Evolutionary conservation across 92 coral and sea anemone genomes (phyloP), one percentile per base, ranked within the genome.

Genomic region (Virgularia gustaviana): DNA sequence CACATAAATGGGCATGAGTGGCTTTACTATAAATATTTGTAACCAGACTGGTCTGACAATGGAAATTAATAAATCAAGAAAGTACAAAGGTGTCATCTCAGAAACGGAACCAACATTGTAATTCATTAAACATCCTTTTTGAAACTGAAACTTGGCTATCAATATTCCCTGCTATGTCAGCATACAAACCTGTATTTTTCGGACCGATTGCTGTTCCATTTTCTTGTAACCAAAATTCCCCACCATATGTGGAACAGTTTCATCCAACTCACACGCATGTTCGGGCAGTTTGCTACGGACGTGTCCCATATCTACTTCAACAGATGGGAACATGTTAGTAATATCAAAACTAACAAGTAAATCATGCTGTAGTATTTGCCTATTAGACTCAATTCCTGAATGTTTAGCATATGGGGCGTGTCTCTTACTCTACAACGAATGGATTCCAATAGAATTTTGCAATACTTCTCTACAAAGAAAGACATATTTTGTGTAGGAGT

Each of bases 171-270:
- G n/a, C n/a, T n/a, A n/a, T n/a, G n/a, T n/a, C n/a, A n/a, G n/a
- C n/a, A n/a, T n/a, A n/a, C n/a, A n/a, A n/a, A n/a, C n/a, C n/a
- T n/a, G n/a, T n/a, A n/a, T n/a, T n/a, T n/a, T n/a, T n/a, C n/a
- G 65, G 65, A 19, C 38, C 65, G 38, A 58, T 58, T 1, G 65
- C 65, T 58, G 65, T 58, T 27, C 65, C 65, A 12, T 58, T 58
- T 58, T 58, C n/a, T 23, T 58, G 65, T 25, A 58, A 30, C 65
- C 65, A 25, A 58, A 19, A 58, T 30, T 58, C 18, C 12, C 65
- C 65, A 25, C 37, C 12, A 58, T 47, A 47, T 15, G 20, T 47
- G 55, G 18, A 15, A 47, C 55, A 47, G 55, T 47, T 47, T 15
- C 18, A 25, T 47, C 55, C n/a, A n/a, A n/a, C n/a, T n/a, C n/a